A percentile compares a stretch with the other conserved stretches of the same genome.
Conservation (phyloP, 2,797 vertebrate species). For the Nothura maculosa region DNA sequence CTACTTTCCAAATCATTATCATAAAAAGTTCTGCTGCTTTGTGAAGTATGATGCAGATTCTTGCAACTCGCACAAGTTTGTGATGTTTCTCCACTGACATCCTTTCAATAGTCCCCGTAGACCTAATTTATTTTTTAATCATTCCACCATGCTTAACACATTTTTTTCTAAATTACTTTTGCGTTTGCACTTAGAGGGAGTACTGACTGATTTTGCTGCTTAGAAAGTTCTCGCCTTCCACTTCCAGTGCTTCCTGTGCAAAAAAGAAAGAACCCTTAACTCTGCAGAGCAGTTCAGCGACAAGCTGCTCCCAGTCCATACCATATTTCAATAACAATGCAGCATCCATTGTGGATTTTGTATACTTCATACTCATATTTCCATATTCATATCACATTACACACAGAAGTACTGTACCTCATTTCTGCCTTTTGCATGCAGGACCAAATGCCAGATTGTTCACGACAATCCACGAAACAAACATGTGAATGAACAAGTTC, state of each 20-base stretch:
- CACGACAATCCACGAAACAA: neutral
- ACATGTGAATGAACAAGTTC: neutral
- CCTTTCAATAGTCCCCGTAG: slow-evolving; percentile 59
- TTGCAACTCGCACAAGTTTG: slow-evolving; percentile 31
- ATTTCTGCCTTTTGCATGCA: neutral
- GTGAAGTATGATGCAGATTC: slow-evolving; percentile 41
- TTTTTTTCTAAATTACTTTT: slow-evolving; percentile 55
- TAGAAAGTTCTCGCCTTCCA: slow-evolving; percentile 45
- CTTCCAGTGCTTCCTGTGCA: slow-evolving; percentile 17
- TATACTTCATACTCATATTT: neutral
- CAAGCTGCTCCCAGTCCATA: slow-evolving; percentile 15
- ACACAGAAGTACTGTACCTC: neutral
- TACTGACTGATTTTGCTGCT: slow-evolving; percentile 44
- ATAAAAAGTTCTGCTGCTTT: slow-evolving; percentile 46
- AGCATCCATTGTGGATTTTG: neutral
- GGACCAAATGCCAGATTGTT: neutral
- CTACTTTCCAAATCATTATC: slow-evolving; percentile 28
- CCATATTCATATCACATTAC: neutral
- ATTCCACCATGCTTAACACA: slow-evolving; percentile 50
- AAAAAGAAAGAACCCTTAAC: neutral
- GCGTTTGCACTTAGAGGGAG: slow-evolving; percentile 32
- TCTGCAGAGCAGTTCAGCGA: neutral
- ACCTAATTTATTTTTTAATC: slow-evolving; percentile 61
- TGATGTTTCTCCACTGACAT: slow-evolving; percentile 64
- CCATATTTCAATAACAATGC: slow-evolving; percentile 9